Conservation (phyloP, 2,888 invertebrate species). For the Polyommatus icarus region DNA sequence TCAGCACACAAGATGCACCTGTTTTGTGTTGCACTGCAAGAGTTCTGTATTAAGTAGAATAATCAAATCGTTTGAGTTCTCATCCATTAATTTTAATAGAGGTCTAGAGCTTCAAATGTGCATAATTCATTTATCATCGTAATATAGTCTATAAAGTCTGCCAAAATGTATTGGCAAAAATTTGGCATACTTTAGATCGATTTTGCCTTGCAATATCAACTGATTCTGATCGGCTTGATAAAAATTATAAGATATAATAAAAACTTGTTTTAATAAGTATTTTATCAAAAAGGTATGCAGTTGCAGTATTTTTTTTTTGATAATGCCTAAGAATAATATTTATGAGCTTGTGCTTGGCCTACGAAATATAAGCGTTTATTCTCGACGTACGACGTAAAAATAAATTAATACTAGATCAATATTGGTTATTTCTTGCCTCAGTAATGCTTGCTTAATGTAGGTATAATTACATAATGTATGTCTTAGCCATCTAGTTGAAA, state of each 20-base stretch:
- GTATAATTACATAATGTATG: background rate
- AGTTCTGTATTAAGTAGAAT: background rate
- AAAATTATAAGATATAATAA: background rate
- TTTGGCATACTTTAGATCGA: background rate
- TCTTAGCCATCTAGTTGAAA: background rate
- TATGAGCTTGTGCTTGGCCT: background rate
- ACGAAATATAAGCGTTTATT: background rate
- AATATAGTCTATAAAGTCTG: background rate
- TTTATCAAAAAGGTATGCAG: background rate
- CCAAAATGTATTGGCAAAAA: background rate
- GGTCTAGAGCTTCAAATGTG: constrained; percentile 13
- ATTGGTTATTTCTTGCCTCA: background rate
- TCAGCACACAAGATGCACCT: constrained; percentile 27
- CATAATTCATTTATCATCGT: background rate
- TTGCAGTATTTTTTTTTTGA: background rate
- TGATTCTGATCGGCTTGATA: background rate
- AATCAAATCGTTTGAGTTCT: constrained; percentile 17
- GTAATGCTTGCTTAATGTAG: background rate
- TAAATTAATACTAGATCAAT: background rate
- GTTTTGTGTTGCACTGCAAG: constrained; percentile 31
- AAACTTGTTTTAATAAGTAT: background rate
- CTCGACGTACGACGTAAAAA: background rate
- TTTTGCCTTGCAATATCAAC: background rate
- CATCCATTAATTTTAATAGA: constrained; percentile 18
- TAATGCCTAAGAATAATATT: background rate